Conservation (phyloP, 1,140 invertebrate genomes). For the Pomacea maculata region DNA sequence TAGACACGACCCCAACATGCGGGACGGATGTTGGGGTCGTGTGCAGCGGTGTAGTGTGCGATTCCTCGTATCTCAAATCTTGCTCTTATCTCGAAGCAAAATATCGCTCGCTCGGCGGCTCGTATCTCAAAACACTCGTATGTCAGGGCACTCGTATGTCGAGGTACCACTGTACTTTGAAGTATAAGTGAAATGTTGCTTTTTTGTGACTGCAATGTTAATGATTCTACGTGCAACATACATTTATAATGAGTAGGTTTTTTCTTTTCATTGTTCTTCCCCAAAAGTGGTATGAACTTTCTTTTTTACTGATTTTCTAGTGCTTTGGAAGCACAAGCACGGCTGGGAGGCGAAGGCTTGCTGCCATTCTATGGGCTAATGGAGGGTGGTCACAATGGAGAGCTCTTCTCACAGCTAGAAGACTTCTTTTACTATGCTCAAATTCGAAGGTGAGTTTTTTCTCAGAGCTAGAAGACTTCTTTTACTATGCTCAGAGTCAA, state of each 20-base stretch:
- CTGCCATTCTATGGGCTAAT: slow-evolving; percentile 66
- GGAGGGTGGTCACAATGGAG: slow-evolving; percentile 68
- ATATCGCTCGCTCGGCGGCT: too few species aligned
- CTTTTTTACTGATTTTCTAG: slow-evolving; percentile 36
- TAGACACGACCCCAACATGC: too few species aligned
- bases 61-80: too few species aligned
- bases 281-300: neutral
- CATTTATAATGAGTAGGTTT: neutral
- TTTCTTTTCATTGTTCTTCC: neutral
- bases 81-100: too few species aligned
- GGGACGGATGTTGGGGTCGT: too few species aligned
- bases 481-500: too few species aligned
- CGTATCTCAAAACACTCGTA: too few species aligned
- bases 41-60: too few species aligned
- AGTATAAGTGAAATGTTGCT: neutral
- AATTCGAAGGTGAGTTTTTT: slow-evolving; percentile 66
- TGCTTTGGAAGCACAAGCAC: slow-evolving; percentile 63
- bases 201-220: neutral
- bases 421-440: slow-evolving; percentile 80
- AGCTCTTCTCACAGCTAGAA: slow-evolving; percentile 75
- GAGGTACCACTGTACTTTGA: too few species aligned
- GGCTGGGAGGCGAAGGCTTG: slow-evolving; percentile 65
- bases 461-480: neutral
- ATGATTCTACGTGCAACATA: neutral
- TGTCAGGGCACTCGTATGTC: too few species aligned